Evolutionary conservation across 2,797 vertebrate genomes (phyloP).

Genomic region (Urosaurus nigricauda): DNA sequence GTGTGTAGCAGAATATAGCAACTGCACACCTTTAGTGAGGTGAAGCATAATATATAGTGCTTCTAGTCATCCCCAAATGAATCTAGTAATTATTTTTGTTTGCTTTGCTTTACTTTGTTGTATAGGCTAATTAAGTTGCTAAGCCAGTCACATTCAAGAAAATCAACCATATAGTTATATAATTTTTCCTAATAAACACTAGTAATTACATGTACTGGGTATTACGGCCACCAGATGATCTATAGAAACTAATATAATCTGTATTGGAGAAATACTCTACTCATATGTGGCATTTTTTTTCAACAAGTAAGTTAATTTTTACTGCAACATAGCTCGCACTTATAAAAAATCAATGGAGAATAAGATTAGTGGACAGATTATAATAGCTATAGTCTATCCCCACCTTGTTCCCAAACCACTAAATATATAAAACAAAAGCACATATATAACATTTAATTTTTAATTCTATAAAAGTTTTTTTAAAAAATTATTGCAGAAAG

Average conservation of each 20-base stretch:
- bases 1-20: constrained; percentile 33
- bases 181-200: constrained; percentile 81
- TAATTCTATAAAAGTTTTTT: neutral
- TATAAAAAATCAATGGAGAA: constrained; percentile 35
- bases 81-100: constrained; percentile 73
- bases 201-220: constrained; percentile 77
- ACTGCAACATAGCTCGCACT: constrained; percentile 60
- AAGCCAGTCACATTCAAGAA: constrained; percentile 79
- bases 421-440: constrained; percentile 11
- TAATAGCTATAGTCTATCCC: constrained; percentile 46
- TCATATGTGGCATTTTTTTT: constrained; percentile 77
- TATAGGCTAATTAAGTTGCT: constrained; percentile 79
- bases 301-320: constrained; percentile 75
- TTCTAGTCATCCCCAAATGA: constrained; percentile 74
- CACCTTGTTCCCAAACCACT: constrained; percentile 29
- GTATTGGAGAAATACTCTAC: constrained; percentile 77
- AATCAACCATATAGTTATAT: constrained; percentile 81
- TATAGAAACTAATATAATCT: constrained; percentile 79
- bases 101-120: constrained; percentile 63
- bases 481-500: neutral
- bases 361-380: constrained; percentile 12
- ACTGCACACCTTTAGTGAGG: constrained; percentile 62
- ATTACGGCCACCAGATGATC: constrained; percentile 82
- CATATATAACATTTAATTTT: neutral
- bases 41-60: constrained; percentile 49